Percentiles rank a stretch among this genome's conserved stretches.
Conservation (phyloP, 2,888 invertebrate genomes). For the Trichogramma evanescens region DNA sequence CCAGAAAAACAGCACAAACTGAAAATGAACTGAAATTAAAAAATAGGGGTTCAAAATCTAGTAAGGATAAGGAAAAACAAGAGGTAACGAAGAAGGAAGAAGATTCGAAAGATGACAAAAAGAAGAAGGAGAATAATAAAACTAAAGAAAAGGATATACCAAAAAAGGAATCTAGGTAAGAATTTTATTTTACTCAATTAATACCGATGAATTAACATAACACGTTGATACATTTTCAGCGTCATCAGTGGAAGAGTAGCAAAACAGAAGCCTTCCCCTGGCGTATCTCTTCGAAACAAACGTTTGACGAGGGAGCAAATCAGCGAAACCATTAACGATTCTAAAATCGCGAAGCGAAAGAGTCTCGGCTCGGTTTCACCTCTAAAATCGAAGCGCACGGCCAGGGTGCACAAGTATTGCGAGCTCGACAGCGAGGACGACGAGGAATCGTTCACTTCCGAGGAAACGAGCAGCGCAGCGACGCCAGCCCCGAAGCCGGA, state of each 20-base stretch:
- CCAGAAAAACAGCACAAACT: conserved; percentile 55
- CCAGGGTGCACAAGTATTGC: conserved; percentile 36
- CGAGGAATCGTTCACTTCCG: conserved; percentile 33
- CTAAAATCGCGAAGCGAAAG: too few species aligned
- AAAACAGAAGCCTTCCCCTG: too few species aligned
- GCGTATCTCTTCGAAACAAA: too few species aligned
- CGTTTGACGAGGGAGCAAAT: too few species aligned
- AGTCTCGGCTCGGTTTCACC: background rate
- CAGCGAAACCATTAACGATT: too few species aligned
- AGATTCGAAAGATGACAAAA: background rate
- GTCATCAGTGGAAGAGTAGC: too few species aligned
- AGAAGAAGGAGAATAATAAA: conserved; percentile 7
- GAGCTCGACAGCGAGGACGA: conserved; percentile 41
- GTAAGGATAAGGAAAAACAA: conserved; percentile 11
- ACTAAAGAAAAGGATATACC: background rate
- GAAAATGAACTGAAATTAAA: conserved; percentile 55
- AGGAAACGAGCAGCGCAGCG: conserved; percentile 31
- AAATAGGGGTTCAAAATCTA: conserved; percentile 31
- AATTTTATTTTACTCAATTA: too few species aligned
- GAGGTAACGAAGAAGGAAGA: background rate
- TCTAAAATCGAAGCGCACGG: conserved; percentile 32
- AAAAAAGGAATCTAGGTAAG: background rate
- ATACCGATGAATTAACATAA: too few species aligned
- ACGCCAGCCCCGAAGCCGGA: conserved; percentile 26
- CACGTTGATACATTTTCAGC: too few species aligned